Evolutionary conservation across 2,113 vertebrate genomes (phyloP).

Genomic region (Sapajus apella): DNA sequence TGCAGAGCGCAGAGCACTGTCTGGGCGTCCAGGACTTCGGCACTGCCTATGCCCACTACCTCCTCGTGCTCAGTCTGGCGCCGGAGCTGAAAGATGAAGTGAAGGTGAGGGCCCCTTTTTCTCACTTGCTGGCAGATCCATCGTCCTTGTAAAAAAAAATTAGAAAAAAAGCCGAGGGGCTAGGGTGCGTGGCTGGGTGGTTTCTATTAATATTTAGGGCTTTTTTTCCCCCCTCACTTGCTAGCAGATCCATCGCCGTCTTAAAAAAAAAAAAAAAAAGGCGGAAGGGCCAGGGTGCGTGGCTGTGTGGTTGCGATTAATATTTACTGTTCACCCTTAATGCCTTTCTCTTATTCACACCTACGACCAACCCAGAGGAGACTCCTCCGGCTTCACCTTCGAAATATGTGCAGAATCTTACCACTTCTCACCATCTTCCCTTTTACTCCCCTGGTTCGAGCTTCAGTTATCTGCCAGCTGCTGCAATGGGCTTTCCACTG

Average conservation of each 20-base stretch:
- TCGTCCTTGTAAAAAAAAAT: not conserved
- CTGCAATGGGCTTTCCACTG: not conserved
- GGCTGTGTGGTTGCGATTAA: not conserved
- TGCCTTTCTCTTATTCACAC: not conserved
- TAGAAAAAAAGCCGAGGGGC: not conserved
- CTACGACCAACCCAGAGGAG: not conserved
- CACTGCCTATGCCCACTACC: conserved; percentile 96
- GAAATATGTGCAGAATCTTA: not conserved
- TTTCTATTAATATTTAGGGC: conserved; percentile 32
- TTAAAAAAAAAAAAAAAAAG: not conserved
- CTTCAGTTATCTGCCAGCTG: not conserved
- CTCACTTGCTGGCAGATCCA: not conserved
- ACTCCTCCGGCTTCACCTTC: not conserved
- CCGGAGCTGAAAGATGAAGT: conserved; percentile 89
- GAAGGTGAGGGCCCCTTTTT: conserved; percentile 80
- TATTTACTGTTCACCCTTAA: not conserved
- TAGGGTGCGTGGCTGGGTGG: not conserved
- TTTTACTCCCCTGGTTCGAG: not conserved
- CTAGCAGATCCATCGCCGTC: not conserved
- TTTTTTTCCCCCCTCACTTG: not conserved
- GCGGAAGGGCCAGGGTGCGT: not conserved
- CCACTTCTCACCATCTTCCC: not conserved
- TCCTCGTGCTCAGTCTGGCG: conserved; percentile 94
- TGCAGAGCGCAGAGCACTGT: conserved; percentile 95
- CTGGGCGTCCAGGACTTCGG: conserved; percentile 93